Base-by-base conservation (phyloP, 2,113 vertebrate genomes). In the Hystrix cristata region DNA sequence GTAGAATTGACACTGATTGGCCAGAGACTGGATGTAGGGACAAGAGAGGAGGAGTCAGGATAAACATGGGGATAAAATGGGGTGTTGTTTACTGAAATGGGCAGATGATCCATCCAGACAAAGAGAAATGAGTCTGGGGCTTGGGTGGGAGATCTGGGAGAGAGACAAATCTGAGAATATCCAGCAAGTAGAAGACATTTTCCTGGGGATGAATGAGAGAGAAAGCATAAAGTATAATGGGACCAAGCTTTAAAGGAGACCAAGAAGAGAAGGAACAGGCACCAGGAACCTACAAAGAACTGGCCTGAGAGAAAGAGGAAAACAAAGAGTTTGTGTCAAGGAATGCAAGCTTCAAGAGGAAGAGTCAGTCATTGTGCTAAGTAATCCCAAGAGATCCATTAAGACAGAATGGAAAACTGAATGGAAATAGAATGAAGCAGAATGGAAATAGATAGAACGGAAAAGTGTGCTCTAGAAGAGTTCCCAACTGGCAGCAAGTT, bases 401-500 rank as follows among this genome's bases (percentile, higher is more conserved):
- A 15, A 48, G n/a, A 51, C 21, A 6, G 79, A 46, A 43, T 43
- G n/a, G 25, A 31, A 43, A 43, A 51, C 27, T 21, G 18, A 34
- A 7, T 62, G n/a, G 69, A 21, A 62, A 34, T 13, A 12, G 27
- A 31, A 2, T 19, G 43, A n/a, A 31, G n/a, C 15, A 9, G 43
- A 34, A 31, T 34, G 18, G 60, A 85, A 48, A 48, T 2, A 5
- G n/a, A 15, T 7, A 21, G 12, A 27, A 29, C 29, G 69, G 79
- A 46, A 80, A 67, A 15, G 43, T 43, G n/a, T 46, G 57, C 9
- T 27, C 9, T 7, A 38, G 71, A 88, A 3, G 29, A 34, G 15
- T 15, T 64, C 29, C 81, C 57, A 43, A 0, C 5, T 5, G 21
- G 59, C 38, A 27, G 3, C 0, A 0, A 2, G 31, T 57, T 51